phyloP scores from a whole-genome alignment of 2,113 vertebrate genomes.

The Anoplopoma fimbria region DNA sequence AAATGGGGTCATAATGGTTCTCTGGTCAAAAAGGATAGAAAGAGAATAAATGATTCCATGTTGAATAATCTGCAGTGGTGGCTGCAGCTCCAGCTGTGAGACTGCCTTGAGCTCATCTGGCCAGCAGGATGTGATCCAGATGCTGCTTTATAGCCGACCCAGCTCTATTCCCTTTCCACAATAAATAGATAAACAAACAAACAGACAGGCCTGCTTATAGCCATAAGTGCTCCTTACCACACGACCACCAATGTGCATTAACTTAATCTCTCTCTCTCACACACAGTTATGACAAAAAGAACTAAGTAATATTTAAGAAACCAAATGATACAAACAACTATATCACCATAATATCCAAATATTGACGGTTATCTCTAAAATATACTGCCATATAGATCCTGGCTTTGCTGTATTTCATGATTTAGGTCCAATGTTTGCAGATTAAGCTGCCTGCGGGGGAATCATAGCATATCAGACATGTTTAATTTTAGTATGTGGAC shows the following conservation, averaged over 20 bases:
- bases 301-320: background rate
- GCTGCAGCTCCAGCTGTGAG: slow-evolving; percentile 64
- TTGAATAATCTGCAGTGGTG: slow-evolving; percentile 63
- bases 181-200: slow-evolving; percentile 47
- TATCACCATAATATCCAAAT: background rate
- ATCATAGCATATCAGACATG: background rate
- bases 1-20: slow-evolving; percentile 63
- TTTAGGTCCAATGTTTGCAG: background rate
- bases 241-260: slow-evolving; percentile 10
- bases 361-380: background rate
- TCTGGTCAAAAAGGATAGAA: slow-evolving; percentile 8
- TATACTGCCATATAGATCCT: background rate
- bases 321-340: background rate
- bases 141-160: slow-evolving; percentile 55
- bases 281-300: background rate
- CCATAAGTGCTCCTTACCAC: background rate
- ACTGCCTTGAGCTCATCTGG: slow-evolving; percentile 58
- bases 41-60: slow-evolving; percentile 46
- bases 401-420: background rate
- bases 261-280: background rate
- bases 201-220: background rate
- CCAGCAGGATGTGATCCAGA: slow-evolving; percentile 69
- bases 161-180: slow-evolving; percentile 19
- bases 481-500: background rate
- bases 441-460: background rate